Percentiles rank a stretch among this genome's conserved stretches.
Evolutionary conservation across 1,140 invertebrate genomes (phyloP).

Genomic region (Meloidogyne hapla): DNA sequence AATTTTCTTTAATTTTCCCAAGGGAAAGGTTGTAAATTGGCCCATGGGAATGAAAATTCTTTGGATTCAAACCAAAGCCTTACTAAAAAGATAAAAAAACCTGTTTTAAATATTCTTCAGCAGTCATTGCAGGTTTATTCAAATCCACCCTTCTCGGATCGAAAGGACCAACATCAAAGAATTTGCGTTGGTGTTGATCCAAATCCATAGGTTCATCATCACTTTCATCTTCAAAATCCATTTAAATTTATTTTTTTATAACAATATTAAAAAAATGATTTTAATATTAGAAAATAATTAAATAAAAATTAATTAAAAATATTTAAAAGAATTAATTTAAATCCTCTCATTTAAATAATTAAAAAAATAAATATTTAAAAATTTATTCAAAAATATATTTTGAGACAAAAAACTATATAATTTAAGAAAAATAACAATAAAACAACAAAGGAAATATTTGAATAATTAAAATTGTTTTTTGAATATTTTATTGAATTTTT

Average conservation of each 20-base stretch:
- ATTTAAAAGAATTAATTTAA: background rate
- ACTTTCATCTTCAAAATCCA: constrained; percentile 18
- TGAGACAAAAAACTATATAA: background rate
- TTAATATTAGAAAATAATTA: background rate
- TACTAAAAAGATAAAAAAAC: constrained; percentile 1
- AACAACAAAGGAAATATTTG: constrained; percentile 19
- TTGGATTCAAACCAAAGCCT: background rate
- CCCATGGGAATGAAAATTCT: too few relatives aligned
- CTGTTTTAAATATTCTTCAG: constrained; percentile 43
- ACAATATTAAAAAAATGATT: background rate
- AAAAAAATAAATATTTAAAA: background rate
- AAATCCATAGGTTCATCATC: constrained; percentile 14
- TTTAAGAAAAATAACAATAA: constrained; percentile 11
- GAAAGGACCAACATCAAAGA: constrained; percentile 43
- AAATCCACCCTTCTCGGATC: constrained; percentile 38
- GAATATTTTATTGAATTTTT: background rate
- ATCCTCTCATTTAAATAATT: background rate
- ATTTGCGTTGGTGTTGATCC: constrained; percentile 9
- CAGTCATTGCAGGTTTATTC: constrained; percentile 42
- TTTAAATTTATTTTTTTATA: background rate
- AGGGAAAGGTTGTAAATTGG: too few relatives aligned
- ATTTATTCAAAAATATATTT: constrained; percentile 2
- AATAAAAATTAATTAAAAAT: background rate
- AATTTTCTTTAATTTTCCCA: too few relatives aligned
- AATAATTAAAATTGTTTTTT: background rate